These are phyloP conservation scores for Danaus plexippus DNA, from an alignment of 1,140 invertebrate genomes.

Conservation along the genomic window DNA sequence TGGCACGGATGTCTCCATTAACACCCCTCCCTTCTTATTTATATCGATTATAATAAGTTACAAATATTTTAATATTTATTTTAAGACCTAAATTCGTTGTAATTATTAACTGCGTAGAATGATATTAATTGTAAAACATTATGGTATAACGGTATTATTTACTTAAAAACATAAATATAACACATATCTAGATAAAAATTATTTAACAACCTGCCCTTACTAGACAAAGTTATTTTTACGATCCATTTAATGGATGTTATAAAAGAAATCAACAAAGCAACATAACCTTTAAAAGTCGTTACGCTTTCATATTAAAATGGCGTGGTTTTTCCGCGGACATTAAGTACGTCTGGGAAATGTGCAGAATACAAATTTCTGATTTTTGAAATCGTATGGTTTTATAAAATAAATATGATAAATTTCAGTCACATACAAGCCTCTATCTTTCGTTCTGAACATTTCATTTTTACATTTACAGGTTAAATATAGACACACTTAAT, in stretches of 20 bases:
- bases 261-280: conserved; percentile 20
- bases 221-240: conserved; percentile 7
- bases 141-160: too few species aligned
- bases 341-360: conserved; percentile 17
- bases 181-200: too few species aligned
- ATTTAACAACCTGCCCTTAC: too few species aligned
- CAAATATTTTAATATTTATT: too few species aligned
- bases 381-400: neutral
- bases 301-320: conserved; percentile 21
- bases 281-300: conserved; percentile 9
- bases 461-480: too few species aligned
- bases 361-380: conserved; percentile 3
- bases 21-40: conserved; percentile 39
- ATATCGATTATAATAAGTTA: conserved; percentile 40
- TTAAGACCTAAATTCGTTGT: too few species aligned
- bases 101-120: too few species aligned
- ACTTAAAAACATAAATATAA: too few species aligned
- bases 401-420: conserved; percentile 4
- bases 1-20: conserved; percentile 58
- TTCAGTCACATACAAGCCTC: too few species aligned
- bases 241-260: conserved; percentile 18
- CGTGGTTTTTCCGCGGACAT: conserved; percentile 10
- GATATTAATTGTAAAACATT: too few species aligned
- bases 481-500: too few species aligned
- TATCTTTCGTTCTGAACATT: too few species aligned